Conservation (phyloP, 2,113 vertebrate genomes). For the Corythornis madagascariensis region DNA sequence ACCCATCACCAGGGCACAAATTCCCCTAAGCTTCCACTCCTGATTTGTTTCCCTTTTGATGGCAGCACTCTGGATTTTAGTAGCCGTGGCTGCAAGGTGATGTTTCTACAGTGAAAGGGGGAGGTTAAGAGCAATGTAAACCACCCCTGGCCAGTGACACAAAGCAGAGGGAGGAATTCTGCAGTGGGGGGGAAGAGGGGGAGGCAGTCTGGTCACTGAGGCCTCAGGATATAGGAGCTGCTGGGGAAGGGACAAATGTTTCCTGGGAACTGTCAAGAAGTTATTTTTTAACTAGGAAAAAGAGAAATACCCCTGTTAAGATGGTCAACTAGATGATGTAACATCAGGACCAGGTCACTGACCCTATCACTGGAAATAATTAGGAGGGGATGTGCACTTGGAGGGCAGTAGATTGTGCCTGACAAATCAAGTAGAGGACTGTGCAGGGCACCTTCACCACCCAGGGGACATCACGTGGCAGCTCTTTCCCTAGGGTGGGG, state of each 20-base stretch:
- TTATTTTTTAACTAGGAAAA: not conserved
- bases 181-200: fast-evolving
- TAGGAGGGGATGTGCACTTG: not conserved
- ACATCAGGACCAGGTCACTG: fast-evolving
- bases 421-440: not conserved
- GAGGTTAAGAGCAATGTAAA: not conserved
- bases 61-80: not conserved
- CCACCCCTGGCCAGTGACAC: fast-evolving
- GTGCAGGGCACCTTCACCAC: not conserved
- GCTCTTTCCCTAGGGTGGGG: not conserved
- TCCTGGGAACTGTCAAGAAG: not conserved
- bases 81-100: not conserved
- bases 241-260: not conserved
- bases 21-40: not conserved
- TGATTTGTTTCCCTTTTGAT: constrained; percentile 33
- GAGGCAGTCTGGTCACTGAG: not conserved
- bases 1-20: not conserved
- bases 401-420: not conserved
- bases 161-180: not conserved
- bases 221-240: fast-evolving
- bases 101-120: not conserved
- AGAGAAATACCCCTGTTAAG: not conserved
- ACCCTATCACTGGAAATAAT: not conserved
- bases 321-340: not conserved
- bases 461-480: fast-evolving